Conservation (phyloP, 2,113 vertebrate genomes). For the Daphoenositta chrysoptera region DNA sequence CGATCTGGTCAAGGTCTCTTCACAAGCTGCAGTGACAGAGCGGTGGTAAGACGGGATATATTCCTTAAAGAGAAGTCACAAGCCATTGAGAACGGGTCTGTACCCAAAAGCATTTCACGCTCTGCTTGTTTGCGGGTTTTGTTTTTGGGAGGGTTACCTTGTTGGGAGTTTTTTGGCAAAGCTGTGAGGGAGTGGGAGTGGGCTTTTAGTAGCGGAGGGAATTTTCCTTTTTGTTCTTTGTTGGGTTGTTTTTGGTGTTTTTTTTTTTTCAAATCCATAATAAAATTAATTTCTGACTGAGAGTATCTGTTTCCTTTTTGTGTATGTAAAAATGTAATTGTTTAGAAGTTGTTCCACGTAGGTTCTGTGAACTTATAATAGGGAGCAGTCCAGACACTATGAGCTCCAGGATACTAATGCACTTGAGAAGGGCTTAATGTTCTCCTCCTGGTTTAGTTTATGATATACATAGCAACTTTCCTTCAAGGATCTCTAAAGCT, state of each 20-base stretch:
- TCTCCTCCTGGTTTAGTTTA: not conserved
- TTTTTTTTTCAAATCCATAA: not conserved
- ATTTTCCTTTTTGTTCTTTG: not conserved
- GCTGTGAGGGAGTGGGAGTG: not conserved
- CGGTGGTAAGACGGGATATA: slow-evolving; percentile 67
- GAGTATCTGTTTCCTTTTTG: slow-evolving; percentile 61
- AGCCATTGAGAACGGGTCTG: slow-evolving; percentile 39
- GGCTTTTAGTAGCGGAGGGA: not conserved
- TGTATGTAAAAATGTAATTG: not conserved
- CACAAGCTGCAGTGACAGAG: slow-evolving; percentile 48
- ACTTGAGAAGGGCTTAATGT: not conserved
- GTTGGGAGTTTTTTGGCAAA: not conserved
- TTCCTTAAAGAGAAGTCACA: slow-evolving; percentile 63
- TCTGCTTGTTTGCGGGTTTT: not conserved
- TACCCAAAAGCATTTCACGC: slow-evolving; percentile 14
- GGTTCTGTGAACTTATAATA: not conserved
- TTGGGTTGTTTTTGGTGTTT: not conserved
- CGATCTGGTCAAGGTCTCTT: slow-evolving; percentile 36
- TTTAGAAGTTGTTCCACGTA: not conserved
- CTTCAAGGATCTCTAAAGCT: slow-evolving; percentile 24
- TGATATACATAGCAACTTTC: not conserved
- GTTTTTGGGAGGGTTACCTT: not conserved
- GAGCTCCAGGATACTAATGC: not conserved
- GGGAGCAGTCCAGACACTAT: not conserved
- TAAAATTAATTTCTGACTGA: slow-evolving; percentile 53